phyloP scores from a whole-genome alignment of 2,113 vertebrate genomes.

The Lycocorax pyrrhopterus region DNA sequence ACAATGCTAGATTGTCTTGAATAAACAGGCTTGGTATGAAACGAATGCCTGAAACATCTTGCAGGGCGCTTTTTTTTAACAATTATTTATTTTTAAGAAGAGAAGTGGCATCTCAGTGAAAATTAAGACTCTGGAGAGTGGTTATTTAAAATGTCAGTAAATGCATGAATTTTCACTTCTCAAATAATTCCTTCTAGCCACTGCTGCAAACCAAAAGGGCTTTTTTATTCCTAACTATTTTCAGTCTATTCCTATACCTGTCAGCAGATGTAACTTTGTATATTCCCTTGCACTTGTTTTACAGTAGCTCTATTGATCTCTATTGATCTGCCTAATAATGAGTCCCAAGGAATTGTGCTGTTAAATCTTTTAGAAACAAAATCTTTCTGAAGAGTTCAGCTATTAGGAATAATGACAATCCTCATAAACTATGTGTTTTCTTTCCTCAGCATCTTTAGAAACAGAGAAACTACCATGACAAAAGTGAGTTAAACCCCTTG shows the following conservation, averaged over 20 bases:
- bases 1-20: neutral
- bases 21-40: neutral
- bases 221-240: neutral
- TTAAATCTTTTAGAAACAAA: slow-evolving; percentile 42
- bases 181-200: neutral
- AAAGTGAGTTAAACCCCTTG: neutral
- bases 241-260: neutral
- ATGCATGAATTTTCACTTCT: neutral
- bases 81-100: neutral
- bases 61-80: neutral
- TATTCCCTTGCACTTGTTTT: slow-evolving; percentile 24
- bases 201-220: neutral
- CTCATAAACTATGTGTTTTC: neutral
- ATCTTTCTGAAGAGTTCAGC: slow-evolving; percentile 33
- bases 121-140: neutral
- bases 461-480: neutral
- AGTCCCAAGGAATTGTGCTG: neutral
- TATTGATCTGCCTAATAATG: slow-evolving; percentile 41
- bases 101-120: neutral
- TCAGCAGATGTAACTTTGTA: neutral
- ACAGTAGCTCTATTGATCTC: slow-evolving; percentile 24
- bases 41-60: neutral
- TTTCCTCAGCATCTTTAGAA: slow-evolving; percentile 25
- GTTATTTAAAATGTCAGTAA: neutral
- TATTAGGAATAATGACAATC: slow-evolving; percentile 8